Base-by-base conservation (phyloP, 1,140 invertebrate genomes). In the Wiebesia pumilae region DNA sequence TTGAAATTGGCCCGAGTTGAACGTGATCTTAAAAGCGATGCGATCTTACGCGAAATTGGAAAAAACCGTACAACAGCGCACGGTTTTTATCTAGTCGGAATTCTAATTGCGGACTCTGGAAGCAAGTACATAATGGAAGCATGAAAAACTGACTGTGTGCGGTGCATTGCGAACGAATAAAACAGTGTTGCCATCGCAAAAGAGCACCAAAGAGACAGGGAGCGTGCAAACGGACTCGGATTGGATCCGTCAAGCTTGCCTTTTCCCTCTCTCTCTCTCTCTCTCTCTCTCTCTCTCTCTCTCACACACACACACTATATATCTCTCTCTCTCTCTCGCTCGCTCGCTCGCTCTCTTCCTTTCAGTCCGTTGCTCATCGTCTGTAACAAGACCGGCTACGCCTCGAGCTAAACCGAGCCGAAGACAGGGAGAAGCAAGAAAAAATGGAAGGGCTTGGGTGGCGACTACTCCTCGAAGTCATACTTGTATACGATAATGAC, bases 141-240 rank as follows among this genome's bases (percentile, higher is more conserved):
- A 75, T 75, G 71, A 75, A 75, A 75, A 75, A 43, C 40, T 38
- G 10, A 16, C 30, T 75, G 71, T 75, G 71, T 75, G 40, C 38
- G 38, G 71, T 75, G 71, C 71, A 73, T 80, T 62, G 33, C 69
- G 43, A 71, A 54, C 69, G 81, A 69, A 84, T 67, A 65, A 84
- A 84, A 84, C 83, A 84, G 83, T 84, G 83, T 84, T 84, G 83
- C 83, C 83, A 62, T 84, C 83, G 71, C 83, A 78, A 84, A 75
- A 83, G 69, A 83, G 71, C 30, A 75, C 9, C 43, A 73, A 27
- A 35, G 43, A 83, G 69, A 71, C 43, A 73, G 81, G 69, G 67
- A 83, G 81, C 67, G n/a, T 38, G 81, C 67, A 80, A 80, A 80
- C 51, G 82, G 47, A 62, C 82, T 73, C 82, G 43, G 69, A 80